Evolutionary conservation across 2,797 vertebrate species (phyloP).

Genomic region (Xiphorhynchus erythropygius): DNA sequence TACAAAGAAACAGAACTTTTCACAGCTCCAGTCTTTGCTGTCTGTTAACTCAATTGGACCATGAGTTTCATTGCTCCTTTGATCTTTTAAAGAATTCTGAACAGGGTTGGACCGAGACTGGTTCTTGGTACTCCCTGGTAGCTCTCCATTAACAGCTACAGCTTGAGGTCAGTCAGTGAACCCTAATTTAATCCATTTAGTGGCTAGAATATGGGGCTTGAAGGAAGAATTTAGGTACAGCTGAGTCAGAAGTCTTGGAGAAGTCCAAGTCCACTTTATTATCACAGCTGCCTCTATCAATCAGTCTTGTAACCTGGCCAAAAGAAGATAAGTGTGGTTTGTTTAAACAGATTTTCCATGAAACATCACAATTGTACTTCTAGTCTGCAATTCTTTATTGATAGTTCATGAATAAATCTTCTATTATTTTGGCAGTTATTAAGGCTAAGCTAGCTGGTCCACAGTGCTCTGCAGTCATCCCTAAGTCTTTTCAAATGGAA

Average conservation of each 20-base stretch:
- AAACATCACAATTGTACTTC: neutral
- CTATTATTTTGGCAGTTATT: neutral
- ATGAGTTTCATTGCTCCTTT: neutral
- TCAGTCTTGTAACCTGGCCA: neutral
- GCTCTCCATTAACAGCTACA: neutral
- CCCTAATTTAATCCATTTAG: neutral
- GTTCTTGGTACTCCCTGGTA: neutral
- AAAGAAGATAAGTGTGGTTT: conserved; percentile 15
- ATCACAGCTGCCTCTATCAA: conserved; percentile 26
- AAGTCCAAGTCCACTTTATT: neutral
- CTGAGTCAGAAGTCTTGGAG: conserved; percentile 23
- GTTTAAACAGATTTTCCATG: conserved; percentile 8
- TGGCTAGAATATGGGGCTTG: neutral
- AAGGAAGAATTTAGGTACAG: neutral
- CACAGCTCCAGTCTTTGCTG: neutral
- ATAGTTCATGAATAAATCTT: neutral
- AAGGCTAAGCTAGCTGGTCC: neutral
- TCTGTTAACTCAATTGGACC: neutral
- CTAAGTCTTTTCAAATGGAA: neutral
- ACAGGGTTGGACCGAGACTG: neutral
- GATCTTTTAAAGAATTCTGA: neutral
- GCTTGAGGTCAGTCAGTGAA: neutral
- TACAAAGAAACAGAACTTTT: neutral
- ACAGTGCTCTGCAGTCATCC: neutral
- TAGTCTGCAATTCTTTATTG: conserved; percentile 10